These are phyloP conservation scores for Todiramphus saurophagus DNA, from an alignment of 2,113 vertebrate species.

Conservation along the genomic window DNA sequence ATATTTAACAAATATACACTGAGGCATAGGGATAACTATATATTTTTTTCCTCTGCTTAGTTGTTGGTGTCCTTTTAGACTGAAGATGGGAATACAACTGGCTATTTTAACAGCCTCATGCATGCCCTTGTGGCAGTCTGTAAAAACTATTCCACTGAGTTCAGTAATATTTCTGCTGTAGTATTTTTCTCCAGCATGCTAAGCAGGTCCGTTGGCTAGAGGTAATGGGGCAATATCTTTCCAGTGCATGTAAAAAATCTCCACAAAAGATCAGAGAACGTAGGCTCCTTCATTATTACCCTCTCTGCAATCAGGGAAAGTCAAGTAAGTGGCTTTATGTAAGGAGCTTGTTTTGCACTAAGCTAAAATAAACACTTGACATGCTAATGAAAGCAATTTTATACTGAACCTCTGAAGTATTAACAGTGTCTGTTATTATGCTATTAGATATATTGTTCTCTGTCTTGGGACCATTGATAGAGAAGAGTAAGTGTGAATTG, in stretches of 20 bases:
- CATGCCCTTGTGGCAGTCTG: neutral
- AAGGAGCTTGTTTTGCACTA: slow-evolving; percentile 45
- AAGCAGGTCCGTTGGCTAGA: slow-evolving; percentile 1
- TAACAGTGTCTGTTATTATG: slow-evolving; percentile 46
- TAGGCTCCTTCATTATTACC: neutral
- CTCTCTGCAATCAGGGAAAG: slow-evolving; percentile 39
- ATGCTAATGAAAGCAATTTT: slow-evolving; percentile 52
- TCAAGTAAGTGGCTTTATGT: neutral
- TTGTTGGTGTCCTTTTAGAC: neutral
- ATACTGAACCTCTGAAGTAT: slow-evolving; percentile 44
- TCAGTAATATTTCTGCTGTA: slow-evolving; percentile 1
- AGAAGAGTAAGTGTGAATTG: neutral
- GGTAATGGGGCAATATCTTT: slow-evolving; percentile 32
- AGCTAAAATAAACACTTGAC: slow-evolving; percentile 43
- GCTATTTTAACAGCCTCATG: neutral
- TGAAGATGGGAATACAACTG: neutral
- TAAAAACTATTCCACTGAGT: slow-evolving; percentile 2
- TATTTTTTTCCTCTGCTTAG: neutral
- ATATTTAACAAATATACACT: neutral
- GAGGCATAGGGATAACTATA: neutral
- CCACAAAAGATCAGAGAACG: neutral
- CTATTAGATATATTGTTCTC: slow-evolving; percentile 49
- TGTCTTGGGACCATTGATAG: neutral
- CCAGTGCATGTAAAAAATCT: neutral
- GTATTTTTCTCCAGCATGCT: neutral